Evolutionary conservation across 2,888 invertebrate genomes (phyloP), one percentile per base, ranked within the genome.

Genomic region (Drosophila anomelani): DNA sequence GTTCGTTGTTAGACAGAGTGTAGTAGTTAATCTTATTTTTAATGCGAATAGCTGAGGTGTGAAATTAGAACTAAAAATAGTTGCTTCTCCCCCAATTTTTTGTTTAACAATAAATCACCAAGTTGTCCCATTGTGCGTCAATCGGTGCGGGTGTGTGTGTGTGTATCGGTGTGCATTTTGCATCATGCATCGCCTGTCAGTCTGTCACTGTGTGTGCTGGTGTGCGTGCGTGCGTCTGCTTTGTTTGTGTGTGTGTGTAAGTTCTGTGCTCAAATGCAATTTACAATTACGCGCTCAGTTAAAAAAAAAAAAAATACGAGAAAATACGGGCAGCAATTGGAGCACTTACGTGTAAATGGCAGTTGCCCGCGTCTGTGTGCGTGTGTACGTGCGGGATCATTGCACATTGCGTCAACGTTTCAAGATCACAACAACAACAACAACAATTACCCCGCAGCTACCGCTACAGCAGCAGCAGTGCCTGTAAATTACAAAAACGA

Each of bases 371-470:
- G 34, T 47, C 43, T 61, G 51, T 78, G 62, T 64, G 56, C 54
- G 54, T 82, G 66, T 78, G 63, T 61, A 49, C 73, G 71, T 66
- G 79, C 79, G 88, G 88, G 84, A 84, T 84, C 84, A 84, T 86
- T 88, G 89, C 84, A 84, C 81, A 84, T 84, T 88, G 87, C 89
- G 87, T 84, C 84, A 84, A 81, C 77, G 89, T 88, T 84, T 84
- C 84, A 84, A 84, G 84, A 84, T 84, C 84, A 88, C 78, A 83
- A 73, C 70, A 70, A 53, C 61, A 57, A 34, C 58, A 55, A 39
- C 39, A 41, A 32, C 58, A 58, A 39, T 57, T 44, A 34, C 55
- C 54, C 55, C 64, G 43, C 71, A 55, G 71, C 55, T 63, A 64
- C 69, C 69, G 44, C 75, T 67, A 76, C 54, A 64, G 61, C 51